These are phyloP conservation scores for Acanthosepion esculentum DNA, from an alignment of 2,888 invertebrate genomes.

Conservation along the genomic window DNA sequence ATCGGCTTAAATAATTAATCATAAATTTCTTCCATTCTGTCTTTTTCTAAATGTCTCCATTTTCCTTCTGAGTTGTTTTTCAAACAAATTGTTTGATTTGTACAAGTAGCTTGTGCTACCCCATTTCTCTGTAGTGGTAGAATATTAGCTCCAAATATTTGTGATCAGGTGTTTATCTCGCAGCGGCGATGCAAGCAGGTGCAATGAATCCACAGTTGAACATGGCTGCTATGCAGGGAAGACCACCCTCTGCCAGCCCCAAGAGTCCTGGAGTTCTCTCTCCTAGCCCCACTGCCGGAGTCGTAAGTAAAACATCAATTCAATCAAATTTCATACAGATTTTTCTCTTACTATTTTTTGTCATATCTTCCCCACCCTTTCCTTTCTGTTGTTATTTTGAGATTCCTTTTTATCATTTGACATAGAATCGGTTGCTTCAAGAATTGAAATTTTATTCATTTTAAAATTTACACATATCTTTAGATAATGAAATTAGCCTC, in stretches of 20 bases:
- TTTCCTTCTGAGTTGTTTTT: constrained; percentile 36
- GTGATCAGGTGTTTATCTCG: constrained; percentile 49
- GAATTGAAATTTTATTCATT: not conserved
- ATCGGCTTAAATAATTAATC: too few relatives aligned
- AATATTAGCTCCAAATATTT: constrained; percentile 46
- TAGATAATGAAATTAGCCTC: too few relatives aligned
- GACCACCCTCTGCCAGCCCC: constrained; percentile 58
- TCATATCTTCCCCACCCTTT: not conserved
- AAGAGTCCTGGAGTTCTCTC: constrained; percentile 57
- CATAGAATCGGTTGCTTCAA: not conserved
- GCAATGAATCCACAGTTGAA: constrained; percentile 59
- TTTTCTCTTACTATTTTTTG: not conserved
- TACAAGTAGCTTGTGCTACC: not conserved
- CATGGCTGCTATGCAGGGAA: constrained; percentile 64
- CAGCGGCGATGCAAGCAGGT: constrained; percentile 66
- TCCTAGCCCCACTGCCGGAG: constrained; percentile 55
- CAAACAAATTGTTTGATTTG: not conserved
- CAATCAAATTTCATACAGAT: not conserved
- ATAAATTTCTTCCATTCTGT: not conserved
- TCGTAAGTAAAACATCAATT: constrained; percentile 49
- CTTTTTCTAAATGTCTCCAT: not conserved
- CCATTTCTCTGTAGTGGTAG: not conserved
- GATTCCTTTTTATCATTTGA: not conserved
- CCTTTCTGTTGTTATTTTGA: not conserved
- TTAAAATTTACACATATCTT: too few relatives aligned